Conservation (phyloP, 2,113 vertebrate species). For the Clinocottus analis region DNA sequence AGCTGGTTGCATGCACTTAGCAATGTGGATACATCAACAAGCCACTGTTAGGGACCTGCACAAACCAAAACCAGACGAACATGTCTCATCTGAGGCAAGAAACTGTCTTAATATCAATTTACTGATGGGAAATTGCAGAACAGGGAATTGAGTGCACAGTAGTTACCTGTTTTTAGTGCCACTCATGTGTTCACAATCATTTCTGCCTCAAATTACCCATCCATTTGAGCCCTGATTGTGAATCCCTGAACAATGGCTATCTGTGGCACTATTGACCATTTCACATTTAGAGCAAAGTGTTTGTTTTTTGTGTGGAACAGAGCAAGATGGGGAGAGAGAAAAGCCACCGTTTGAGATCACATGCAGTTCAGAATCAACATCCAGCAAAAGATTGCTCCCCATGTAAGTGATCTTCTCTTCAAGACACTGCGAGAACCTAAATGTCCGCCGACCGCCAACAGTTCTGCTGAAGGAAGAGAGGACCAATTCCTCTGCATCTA, state of each 20-base stretch:
- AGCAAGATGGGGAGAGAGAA: not conserved
- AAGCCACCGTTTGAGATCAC: slow-evolving; percentile 21
- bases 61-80: slow-evolving; percentile 58
- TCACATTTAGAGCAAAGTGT: slow-evolving; percentile 18
- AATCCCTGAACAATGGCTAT: slow-evolving; percentile 1
- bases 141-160: slow-evolving; percentile 27
- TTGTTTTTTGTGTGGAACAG: slow-evolving; percentile 23
- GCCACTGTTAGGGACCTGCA: slow-evolving; percentile 71
- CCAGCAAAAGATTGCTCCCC: not conserved
- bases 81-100: slow-evolving; percentile 53
- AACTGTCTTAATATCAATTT: slow-evolving; percentile 42
- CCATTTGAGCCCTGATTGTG: slow-evolving; percentile 29
- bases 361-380: slow-evolving; percentile 11
- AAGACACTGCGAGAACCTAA: slow-evolving; percentile 31
- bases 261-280: slow-evolving; percentile 15
- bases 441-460: slow-evolving; percentile 37
- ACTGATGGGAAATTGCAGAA: slow-evolving; percentile 42
- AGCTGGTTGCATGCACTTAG: slow-evolving; percentile 72
- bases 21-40: slow-evolving; percentile 65
- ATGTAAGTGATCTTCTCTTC: slow-evolving; percentile 31
- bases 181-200: slow-evolving; percentile 28
- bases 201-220: slow-evolving; percentile 19
- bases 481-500: slow-evolving; percentile 50
- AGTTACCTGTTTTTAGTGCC: slow-evolving; percentile 30
- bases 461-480: slow-evolving; percentile 37